A percentile compares a stretch with the other conserved stretches of the same genome.
Conservation (phyloP, 2,888 invertebrate genomes). For the Aelia acuminata region DNA sequence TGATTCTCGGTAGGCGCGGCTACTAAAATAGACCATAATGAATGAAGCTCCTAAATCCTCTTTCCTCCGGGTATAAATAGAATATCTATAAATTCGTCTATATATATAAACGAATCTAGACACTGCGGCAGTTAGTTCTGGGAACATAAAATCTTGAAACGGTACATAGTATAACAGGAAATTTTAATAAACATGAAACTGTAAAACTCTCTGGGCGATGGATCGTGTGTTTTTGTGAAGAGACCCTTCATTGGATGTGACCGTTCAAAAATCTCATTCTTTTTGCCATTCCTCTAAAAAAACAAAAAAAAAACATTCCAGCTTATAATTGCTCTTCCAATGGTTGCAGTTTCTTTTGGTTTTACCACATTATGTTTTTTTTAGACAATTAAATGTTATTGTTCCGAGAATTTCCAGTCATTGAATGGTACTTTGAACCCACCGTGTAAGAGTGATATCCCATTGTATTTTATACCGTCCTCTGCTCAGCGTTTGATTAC, state of each 20-base stretch:
- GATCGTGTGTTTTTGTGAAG: not conserved
- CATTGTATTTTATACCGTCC: not conserved
- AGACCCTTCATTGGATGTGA: not conserved
- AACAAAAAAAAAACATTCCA: not conserved
- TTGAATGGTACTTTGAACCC: not conserved
- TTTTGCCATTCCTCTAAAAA: not conserved
- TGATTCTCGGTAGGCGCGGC: not conserved
- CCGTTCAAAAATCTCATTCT: not conserved
- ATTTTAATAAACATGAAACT: not conserved
- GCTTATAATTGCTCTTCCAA: slow-evolving; percentile 12
- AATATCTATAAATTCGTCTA: slow-evolving; percentile 34
- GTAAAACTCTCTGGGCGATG: not conserved
- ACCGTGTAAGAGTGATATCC: not conserved
- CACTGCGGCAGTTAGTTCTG: not conserved
- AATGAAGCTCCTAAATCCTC: slow-evolving; percentile 34
- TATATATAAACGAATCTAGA: slow-evolving; percentile 23
- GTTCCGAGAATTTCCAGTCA: not conserved
- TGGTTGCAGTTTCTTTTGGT: not conserved
- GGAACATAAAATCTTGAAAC: not conserved
- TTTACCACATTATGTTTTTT: not conserved
- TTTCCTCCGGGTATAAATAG: slow-evolving; percentile 10
- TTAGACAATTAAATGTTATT: not conserved
- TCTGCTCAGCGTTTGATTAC: not conserved
- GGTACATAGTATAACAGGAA: not conserved
- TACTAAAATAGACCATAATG: slow-evolving; percentile 18